Evolutionary conservation across 2,113 vertebrate species (phyloP), one percentile per base, ranked within the genome.

Genomic region (Machaerirhynchus nigripectus): DNA sequence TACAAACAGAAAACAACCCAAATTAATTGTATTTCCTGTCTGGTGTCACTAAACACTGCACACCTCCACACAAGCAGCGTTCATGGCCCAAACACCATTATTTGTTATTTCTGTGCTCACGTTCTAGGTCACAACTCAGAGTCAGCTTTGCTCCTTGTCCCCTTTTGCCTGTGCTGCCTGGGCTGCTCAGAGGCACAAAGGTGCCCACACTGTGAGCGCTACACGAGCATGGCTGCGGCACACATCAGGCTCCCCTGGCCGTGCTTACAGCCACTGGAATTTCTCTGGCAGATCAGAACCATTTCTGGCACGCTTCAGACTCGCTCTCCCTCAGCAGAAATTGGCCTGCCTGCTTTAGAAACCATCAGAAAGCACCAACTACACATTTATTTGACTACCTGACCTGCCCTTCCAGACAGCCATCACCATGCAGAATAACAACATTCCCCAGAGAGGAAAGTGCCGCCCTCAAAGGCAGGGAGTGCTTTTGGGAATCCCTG

Each of bases 261-360:
- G 56, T 94, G 87, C 90, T 92, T 26, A 13, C 71, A 95, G 90
- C 64, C 59, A 8, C 40, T 71, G 95, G 76, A 71, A 87, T 70
- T 86, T 27, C 95, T 90, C 85, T 60, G 39, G 73, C 17, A 84
- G 81, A 68, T 28, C 92, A 65, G 42, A 93, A 67, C 67, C n/a
- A 70, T 52, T 75, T 42, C 75, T 96, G 96, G 93, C 92, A 94
- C 90, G 63, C 88, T 89, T 86, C 96, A 95, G 56, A 55, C 64
- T 77, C 27, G 1, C 79, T 93, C 73, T 93, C 79, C 90, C 75
- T 31, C 93, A 90, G 92, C 83, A 95, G 68, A 71, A 94, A 94
- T 78, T 55, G 90, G 57, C 75, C 93, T 94, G 95, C 87, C 84
- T 80, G 9, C 77, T 96, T 93, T 47, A 91, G 96, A 87, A 96